These are phyloP conservation scores for Acipenser ruthenus DNA, from an alignment of 2,797 vertebrate species.

Conservation along the genomic window DNA sequence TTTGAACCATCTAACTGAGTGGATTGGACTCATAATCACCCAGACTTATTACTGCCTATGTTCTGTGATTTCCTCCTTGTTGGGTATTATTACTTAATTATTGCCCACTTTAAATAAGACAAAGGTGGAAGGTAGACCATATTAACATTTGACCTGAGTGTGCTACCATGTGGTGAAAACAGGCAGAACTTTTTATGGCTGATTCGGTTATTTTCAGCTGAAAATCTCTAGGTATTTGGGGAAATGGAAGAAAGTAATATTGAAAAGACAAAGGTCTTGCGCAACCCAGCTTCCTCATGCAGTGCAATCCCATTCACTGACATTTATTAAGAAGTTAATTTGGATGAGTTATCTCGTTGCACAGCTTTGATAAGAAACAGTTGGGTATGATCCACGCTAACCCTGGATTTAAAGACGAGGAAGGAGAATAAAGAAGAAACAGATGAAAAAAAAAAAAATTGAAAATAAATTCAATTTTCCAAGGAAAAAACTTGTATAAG, in stretches of 20 bases:
- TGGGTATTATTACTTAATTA: no score
- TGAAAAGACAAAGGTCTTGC: not conserved
- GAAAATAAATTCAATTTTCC: not conserved
- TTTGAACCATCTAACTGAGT: no score
- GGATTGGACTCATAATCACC: no score
- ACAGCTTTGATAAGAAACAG: not conserved
- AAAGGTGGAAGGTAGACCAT: no score
- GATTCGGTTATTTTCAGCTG: no score
- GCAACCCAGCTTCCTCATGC: not conserved
- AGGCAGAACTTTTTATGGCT: no score
- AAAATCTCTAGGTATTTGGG: not conserved
- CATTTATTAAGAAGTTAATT: conserved; percentile 5
- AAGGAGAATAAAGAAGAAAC: no score
- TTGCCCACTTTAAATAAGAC: no score
- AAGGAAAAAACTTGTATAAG: not conserved
- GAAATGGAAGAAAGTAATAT: not conserved
- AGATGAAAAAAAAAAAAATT: not conserved
- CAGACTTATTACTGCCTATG: no score
- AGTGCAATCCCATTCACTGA: conserved; percentile 1
- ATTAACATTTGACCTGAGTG: no score
- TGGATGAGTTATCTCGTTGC: not conserved
- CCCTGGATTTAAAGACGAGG: not conserved
- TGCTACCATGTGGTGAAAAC: no score
- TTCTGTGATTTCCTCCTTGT: no score
- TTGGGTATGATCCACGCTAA: not conserved